Percentiles rank a stretch among this genome's conserved stretches.
These are phyloP conservation scores for Anguilla megastoma DNA, from an alignment of 2,797 vertebrate species.

Conservation along the genomic window DNA sequence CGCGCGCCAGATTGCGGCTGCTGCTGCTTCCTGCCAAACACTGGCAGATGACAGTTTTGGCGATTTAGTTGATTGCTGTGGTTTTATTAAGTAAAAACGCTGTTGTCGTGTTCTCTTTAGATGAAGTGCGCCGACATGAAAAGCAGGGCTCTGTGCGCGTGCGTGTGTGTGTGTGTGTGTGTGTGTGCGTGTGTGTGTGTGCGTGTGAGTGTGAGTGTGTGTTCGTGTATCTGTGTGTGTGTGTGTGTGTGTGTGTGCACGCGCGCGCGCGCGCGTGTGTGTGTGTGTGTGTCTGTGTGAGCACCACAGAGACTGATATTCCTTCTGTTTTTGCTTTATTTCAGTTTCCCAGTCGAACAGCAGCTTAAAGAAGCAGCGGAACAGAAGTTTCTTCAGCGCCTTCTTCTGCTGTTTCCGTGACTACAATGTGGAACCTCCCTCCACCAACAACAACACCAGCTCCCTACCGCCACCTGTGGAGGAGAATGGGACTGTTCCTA, in stretches of 20 bases:
- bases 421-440: slow-evolving; percentile 88
- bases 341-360: slow-evolving; percentile 91
- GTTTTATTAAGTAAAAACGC: not conserved
- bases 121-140: not conserved
- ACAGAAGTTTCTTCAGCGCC: slow-evolving; percentile 93
- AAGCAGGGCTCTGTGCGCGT: not conserved
- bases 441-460: slow-evolving; percentile 80
- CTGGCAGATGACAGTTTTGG: not conserved
- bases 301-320: not conserved
- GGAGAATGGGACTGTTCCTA: slow-evolving; percentile 93
- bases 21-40: slow-evolving; percentile 2
- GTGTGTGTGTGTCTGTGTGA: not conserved
- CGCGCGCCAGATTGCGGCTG: not conserved
- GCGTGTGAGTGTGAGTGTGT: not conserved
- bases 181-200: not conserved
- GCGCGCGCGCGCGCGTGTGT: too few relatives aligned
- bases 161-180: too few relatives aligned
- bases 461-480: slow-evolving; percentile 86
- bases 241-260: not conserved
- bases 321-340: not conserved
- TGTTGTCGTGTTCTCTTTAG: not conserved
- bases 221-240: not conserved
- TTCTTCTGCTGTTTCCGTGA: slow-evolving; percentile 98
- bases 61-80: not conserved
- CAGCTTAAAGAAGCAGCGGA: slow-evolving; percentile 94